Evolutionary conservation across 2,888 invertebrate species (phyloP).

Genomic region (Lithophane leautieri): DNA sequence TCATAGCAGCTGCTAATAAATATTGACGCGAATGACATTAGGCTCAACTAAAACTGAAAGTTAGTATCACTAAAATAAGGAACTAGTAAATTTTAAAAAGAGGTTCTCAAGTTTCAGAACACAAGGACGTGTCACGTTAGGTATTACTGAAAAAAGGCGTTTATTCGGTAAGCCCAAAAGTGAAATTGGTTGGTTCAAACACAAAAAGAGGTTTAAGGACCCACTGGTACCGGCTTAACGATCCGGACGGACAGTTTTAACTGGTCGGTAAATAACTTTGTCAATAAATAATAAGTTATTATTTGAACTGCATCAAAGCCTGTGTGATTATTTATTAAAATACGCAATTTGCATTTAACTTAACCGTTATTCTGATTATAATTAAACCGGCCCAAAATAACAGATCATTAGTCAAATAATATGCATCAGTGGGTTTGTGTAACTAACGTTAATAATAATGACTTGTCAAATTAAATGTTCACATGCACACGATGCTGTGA

Average conservation of each 20-base stretch:
- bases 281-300: neutral
- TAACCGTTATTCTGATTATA: neutral
- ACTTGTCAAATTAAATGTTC: neutral
- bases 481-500: neutral
- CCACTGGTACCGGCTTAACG: too few species aligned
- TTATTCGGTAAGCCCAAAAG: neutral
- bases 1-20: neutral
- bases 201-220: neutral
- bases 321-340: neutral
- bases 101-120: neutral
- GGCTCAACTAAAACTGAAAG: neutral
- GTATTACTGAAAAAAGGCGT: neutral
- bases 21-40: neutral
- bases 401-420: neutral
- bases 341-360: neutral
- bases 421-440: slow-evolving; percentile 15
- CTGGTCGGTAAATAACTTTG: neutral
- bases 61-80: too few species aligned
- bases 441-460: neutral
- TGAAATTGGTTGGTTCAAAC: neutral
- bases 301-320: neutral
- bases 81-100: too few species aligned
- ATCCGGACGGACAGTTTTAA: neutral
- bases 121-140: neutral
- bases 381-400: neutral